phyloP scores from a whole-genome alignment of 1,140 invertebrate genomes.

The Apis dorsata region DNA sequence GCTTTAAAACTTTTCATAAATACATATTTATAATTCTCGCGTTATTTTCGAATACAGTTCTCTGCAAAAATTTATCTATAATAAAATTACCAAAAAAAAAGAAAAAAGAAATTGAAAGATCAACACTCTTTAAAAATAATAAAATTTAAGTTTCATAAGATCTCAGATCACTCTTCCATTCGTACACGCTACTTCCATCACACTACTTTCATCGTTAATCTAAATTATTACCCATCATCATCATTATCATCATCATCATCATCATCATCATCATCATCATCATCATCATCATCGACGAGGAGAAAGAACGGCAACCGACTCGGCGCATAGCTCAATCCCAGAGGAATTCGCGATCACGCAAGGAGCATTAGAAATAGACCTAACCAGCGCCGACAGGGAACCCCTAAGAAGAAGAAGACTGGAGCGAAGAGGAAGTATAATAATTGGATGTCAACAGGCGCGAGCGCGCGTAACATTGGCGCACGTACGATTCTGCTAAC shows the following conservation, averaged over 20 bases:
- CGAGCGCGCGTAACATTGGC: slow-evolving; percentile 30
- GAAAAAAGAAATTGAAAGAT: too few relatives aligned
- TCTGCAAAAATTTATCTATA: too few relatives aligned
- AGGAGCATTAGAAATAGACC: slow-evolving; percentile 20
- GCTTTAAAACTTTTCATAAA: too few relatives aligned
- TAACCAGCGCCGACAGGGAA: neutral
- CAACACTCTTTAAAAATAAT: too few relatives aligned
- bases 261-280: neutral
- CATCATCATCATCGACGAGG: neutral
- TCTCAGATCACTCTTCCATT: too few relatives aligned
- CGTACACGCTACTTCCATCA: neutral
- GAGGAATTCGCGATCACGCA: slow-evolving; percentile 6
- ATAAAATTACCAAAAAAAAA: too few relatives aligned
- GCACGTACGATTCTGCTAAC: slow-evolving; percentile 35
- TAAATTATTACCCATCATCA: neutral
- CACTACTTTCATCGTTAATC: neutral
- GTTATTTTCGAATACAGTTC: too few relatives aligned
- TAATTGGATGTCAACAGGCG: slow-evolving; percentile 53
- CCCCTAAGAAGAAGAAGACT: slow-evolving; percentile 14
- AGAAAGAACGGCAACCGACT: neutral
- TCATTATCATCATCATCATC: neutral
- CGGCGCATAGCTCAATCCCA: neutral
- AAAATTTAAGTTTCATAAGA: too few relatives aligned
- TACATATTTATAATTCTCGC: too few relatives aligned
- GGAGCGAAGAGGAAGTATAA: slow-evolving; percentile 39